Evolutionary conservation across 2,888 invertebrate species (phyloP).

Genomic region (Campoplex capitator): DNA sequence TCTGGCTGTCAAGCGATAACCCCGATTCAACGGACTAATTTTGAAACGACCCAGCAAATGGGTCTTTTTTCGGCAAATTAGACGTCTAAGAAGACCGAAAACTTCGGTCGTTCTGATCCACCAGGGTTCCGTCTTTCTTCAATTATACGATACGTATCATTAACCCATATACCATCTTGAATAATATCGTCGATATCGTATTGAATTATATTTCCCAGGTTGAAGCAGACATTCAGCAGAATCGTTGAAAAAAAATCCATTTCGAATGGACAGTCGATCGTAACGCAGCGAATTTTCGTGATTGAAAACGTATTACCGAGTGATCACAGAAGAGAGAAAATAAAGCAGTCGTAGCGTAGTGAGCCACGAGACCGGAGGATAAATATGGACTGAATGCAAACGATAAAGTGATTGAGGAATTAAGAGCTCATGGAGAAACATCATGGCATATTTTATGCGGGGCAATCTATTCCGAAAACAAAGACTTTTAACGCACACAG

Average conservation of each 20-base stretch:
- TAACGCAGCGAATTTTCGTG: constrained; percentile 14
- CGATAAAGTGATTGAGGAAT: constrained; percentile 56
- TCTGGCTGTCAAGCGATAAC: no score
- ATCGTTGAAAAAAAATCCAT: neutral
- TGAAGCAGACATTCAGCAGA: constrained; percentile 34
- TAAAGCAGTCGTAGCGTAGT: constrained; percentile 76
- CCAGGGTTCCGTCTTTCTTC: no score
- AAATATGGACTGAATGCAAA: constrained; percentile 75
- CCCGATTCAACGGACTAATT: no score
- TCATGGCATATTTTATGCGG: constrained; percentile 41
- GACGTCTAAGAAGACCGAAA: no score
- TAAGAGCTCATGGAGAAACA: constrained; percentile 78
- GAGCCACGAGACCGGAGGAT: constrained; percentile 71
- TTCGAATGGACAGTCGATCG: neutral
- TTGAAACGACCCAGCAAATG: no score
- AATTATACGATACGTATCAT: neutral
- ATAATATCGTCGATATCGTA: neutral
- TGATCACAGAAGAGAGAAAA: constrained; percentile 55
- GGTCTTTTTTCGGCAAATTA: no score
- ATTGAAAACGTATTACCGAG: constrained; percentile 49
- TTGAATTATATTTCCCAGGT: constrained; percentile 36
- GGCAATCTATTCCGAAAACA: neutral
- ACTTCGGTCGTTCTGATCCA: no score
- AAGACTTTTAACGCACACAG: neutral
- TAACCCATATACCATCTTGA: no score